Evolutionary conservation across 1,140 invertebrate species (phyloP).

Genomic region (Meloidogyne hapla): DNA sequence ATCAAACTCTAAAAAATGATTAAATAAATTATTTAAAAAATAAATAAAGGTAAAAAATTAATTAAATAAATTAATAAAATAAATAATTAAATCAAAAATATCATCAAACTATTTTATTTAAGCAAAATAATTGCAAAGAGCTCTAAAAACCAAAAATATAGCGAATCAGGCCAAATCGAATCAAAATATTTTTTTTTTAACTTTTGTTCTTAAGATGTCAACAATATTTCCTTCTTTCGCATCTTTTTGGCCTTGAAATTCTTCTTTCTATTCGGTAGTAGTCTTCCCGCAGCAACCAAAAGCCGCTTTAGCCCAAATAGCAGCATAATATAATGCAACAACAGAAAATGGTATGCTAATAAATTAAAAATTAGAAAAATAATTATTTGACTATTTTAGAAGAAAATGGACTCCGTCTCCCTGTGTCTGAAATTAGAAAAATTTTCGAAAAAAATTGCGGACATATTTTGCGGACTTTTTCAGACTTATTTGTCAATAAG

Average conservation of each 20-base stretch:
- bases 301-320: not conserved
- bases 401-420: too few relatives aligned
- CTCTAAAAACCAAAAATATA: too few relatives aligned
- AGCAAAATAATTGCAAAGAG: too few relatives aligned
- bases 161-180: too few relatives aligned
- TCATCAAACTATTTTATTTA: not conserved
- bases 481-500: too few relatives aligned
- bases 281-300: not conserved
- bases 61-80: not conserved
- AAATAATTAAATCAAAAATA: constrained; percentile 7
- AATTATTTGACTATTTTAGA: not conserved
- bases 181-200: too few relatives aligned
- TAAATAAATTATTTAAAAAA: not conserved
- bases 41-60: not conserved
- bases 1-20: not conserved
- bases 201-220: too few relatives aligned
- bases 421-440: too few relatives aligned
- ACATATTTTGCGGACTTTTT: too few relatives aligned
- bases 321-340: not conserved
- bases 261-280: not conserved
- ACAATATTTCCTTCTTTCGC: not conserved
- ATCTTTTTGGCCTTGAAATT: not conserved
- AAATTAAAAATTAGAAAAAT: not conserved
- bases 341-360: constrained; percentile 23
- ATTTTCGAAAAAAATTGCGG: too few relatives aligned